Percentiles rank a stretch among this genome's conserved stretches.
These are phyloP conservation scores for Motacilla alba DNA, from an alignment of 2,113 vertebrate species.

Conservation along the genomic window DNA sequence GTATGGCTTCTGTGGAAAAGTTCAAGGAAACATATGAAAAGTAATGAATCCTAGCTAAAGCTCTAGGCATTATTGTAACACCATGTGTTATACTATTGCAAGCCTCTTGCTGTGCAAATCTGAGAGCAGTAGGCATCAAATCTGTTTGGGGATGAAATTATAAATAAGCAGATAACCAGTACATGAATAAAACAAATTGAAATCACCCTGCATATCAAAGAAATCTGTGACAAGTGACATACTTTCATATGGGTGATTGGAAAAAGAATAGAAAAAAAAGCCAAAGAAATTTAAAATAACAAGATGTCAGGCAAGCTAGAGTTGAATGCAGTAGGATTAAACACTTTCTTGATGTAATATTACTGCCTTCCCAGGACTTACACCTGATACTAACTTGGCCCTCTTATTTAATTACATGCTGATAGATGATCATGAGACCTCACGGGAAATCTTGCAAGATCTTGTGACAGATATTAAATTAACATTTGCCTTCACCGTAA, in stretches of 20 bases:
- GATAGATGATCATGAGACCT: constrained; percentile 6
- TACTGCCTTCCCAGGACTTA: background rate
- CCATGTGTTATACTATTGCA: background rate
- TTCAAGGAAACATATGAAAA: background rate
- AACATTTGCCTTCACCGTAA: background rate
- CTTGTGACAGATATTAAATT: constrained; percentile 48
- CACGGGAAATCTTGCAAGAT: constrained; percentile 37
- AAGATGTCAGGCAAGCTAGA: background rate
- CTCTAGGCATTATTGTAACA: background rate
- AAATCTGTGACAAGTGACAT: background rate
- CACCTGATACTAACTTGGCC: background rate
- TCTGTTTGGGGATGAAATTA: background rate
- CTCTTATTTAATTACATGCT: constrained; percentile 43
- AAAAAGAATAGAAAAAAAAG: background rate
- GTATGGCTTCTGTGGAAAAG: background rate
- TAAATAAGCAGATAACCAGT: constrained; percentile 3
- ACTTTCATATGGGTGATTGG: background rate
- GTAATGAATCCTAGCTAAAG: background rate
- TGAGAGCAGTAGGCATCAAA: background rate
- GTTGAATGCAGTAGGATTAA: background rate
- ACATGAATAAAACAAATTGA: constrained; percentile 30
- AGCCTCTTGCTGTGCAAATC: background rate
- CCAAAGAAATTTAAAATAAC: background rate
- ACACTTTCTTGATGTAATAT: background rate
- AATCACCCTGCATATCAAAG: background rate